Evolutionary conservation across 2,113 vertebrate species (phyloP), one percentile per base, ranked within the genome.

Genomic region (Sinocyclocheilus rhinocerous): DNA sequence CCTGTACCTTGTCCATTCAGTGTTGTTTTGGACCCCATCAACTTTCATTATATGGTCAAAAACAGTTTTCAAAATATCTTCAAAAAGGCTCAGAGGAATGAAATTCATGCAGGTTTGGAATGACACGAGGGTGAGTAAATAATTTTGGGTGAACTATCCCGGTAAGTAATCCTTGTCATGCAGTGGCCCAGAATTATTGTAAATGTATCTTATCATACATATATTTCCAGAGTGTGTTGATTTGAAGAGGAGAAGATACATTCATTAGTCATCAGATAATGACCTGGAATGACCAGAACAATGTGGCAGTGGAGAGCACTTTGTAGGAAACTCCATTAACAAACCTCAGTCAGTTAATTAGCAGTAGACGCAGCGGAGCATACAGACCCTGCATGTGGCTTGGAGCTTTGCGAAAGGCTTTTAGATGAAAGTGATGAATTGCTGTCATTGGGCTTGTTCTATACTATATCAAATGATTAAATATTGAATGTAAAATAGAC

Each of bases 401-500:
- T 36, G 42, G 13, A 55, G 78, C 82, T 52, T 75, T 33, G 84
- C 69, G 76, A 73, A 84, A 75, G 69, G 52, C 67, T 55, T 75
- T 75, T 73, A 50, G 87, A 82, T 85, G 84, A 85, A 83, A 85
- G 79, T 83, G 87, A 85, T 85, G 87, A 85, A 88, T 88, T 76
- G 78, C 78, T 36, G 79, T 85, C 87, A 75, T 69, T 55, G 83
- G 70, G 79, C 85, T 85, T 81, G 81, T 61, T 88, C 81, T 86
- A 75, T 67, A 88, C 75, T 80, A 80, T 86, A 88, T 88, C 76
- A 88, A 84, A 85, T 86, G 85, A 88, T 88, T 79, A 88, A 86
- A 88, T 86, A 86, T 86, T 86, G 87, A 80, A 86, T 86, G 81
- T 86, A 83, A 85, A 85, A 85, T 83, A 88, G 87, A 88, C 84